Evolutionary conservation across 2,797 vertebrate species (phyloP), one percentile per base, ranked within the genome.

Genomic region (Hydrolagus colliei): DNA sequence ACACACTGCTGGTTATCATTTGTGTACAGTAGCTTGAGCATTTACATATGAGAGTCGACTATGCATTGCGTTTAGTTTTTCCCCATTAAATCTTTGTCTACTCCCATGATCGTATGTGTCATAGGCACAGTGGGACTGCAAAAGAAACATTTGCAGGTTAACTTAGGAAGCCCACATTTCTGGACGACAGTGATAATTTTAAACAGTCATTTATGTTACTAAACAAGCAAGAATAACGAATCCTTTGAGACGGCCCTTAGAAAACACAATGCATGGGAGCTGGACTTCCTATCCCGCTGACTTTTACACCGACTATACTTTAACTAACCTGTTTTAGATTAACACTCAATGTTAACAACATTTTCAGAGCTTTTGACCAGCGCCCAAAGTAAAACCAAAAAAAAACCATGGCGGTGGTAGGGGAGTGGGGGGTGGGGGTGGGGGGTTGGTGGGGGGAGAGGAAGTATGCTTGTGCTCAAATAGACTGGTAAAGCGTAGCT

Each of bases 1-100:
- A 88, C 89, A 90, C 89, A 72, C 86, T 68, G 59, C 59, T 67
- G 73, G 73, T 75, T 86, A 87, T 87, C 87, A 84, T 18, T 80
- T 62, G 32, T 84, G 79, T 84, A 84, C 79, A 84, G 79, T 52
- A 84, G 65, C 32, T 35, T 71, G 79, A 71, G 10, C 32, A 27
- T 41, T 84, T 84, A 71, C 68, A 84, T 84, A 68, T 84, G 79
- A 84, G 65, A 71, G 63, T 65, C 59, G 35, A 35, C 14, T 67
- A 84, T 32, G 68, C 63, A 84, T 71, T 63, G 32, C 65, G 68
- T 68, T 84, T 84, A 65, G 71, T 84, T 71, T 71, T 27, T 18
- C 65, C 65, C 79, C 65, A 84, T 71, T 84, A 84, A 84, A 84
- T 84, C 79, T 84, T 52, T 71, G 79, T 84, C 67, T 84, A 32